These are phyloP conservation scores for Muschampia plurimacula DNA, from an alignment of 2,888 invertebrate species.

Conservation along the genomic window DNA sequence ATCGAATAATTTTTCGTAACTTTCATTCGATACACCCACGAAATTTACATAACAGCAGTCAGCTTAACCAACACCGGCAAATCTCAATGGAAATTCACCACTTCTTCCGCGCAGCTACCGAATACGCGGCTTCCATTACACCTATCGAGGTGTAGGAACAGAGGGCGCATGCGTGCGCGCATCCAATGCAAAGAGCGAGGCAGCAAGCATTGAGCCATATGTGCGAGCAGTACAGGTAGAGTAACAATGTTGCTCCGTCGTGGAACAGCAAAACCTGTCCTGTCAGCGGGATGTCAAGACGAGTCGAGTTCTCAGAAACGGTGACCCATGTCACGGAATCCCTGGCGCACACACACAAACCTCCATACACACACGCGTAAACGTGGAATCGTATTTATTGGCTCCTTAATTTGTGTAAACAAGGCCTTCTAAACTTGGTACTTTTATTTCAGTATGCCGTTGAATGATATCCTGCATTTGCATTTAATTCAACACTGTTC, in stretches of 20 bases:
- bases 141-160: constrained; percentile 69
- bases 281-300: constrained; percentile 85
- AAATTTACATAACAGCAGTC: constrained; percentile 41
- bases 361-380: constrained; percentile 51
- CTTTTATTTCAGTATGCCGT: constrained; percentile 25
- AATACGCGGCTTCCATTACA: constrained; percentile 54
- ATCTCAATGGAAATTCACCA: constrained; percentile 74
- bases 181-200: constrained; percentile 72
- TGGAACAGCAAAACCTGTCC: constrained; percentile 83
- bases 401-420: constrained; percentile 52
- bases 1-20: constrained; percentile 1
- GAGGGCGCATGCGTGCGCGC: constrained; percentile 78
- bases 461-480: not conserved
- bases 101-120: constrained; percentile 77
- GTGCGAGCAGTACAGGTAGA: constrained; percentile 63
- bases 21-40: constrained; percentile 40
- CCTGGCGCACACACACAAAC: constrained; percentile 70
- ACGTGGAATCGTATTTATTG: constrained; percentile 64
- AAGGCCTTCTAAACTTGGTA: constrained; percentile 29
- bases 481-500: not conserved
- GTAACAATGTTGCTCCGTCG: constrained; percentile 75
- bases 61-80: constrained; percentile 44
- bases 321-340: constrained; percentile 86
- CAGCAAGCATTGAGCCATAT: constrained; percentile 43
- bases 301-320: constrained; percentile 83